Evolutionary conservation across 2,797 vertebrate species (phyloP).

Genomic region (Mormyrops boulengeri): DNA sequence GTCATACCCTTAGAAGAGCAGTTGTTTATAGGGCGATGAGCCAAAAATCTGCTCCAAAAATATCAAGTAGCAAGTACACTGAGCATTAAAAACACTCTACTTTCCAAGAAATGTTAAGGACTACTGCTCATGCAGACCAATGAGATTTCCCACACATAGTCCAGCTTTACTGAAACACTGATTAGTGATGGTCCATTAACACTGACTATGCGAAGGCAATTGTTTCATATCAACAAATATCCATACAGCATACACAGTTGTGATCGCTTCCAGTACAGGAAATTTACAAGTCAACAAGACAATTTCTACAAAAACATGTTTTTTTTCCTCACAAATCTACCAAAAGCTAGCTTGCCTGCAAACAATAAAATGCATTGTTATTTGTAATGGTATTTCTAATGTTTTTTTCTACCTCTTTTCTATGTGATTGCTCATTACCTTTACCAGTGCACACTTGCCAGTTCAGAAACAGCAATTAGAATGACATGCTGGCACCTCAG

Average conservation of each 20-base stretch:
- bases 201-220: constrained; percentile 60
- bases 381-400: neutral
- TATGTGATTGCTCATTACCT: neutral
- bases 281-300: neutral
- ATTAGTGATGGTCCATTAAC: constrained; percentile 64
- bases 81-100: constrained; percentile 33
- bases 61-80: neutral
- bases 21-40: neutral
- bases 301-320: neutral
- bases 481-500: neutral
- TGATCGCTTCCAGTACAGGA: neutral
- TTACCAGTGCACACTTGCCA: neutral
- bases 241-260: constrained; percentile 38
- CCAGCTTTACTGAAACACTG: constrained; percentile 50
- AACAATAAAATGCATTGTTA: constrained; percentile 4
- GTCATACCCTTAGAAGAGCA: neutral
- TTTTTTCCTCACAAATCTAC: neutral
- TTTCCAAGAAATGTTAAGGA: constrained; percentile 45
- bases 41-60: neutral
- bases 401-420: neutral
- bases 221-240: constrained; percentile 54
- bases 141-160: constrained; percentile 47
- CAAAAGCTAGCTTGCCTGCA: neutral
- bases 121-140: constrained; percentile 42
- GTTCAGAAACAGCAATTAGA: neutral